Conservation (phyloP, 2,888 invertebrate genomes). For the Argyra leucocephala region DNA sequence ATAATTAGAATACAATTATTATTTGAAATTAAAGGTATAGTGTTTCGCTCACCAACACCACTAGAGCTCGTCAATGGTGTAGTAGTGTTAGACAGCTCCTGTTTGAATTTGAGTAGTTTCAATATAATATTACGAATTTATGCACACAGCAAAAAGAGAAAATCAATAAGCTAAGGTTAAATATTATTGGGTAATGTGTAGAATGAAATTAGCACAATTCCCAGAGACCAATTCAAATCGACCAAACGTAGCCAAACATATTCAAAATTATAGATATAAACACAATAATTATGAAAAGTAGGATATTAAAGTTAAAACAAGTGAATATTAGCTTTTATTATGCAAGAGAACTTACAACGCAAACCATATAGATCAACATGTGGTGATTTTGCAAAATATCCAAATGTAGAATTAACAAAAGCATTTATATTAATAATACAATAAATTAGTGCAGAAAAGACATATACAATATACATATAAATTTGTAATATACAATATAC, state of each 20-base stretch:
- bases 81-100: too few species aligned
- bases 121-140: too few species aligned
- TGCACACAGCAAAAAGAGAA: constrained; percentile 46
- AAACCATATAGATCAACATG: constrained; percentile 40
- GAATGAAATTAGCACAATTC: constrained; percentile 32
- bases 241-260: constrained; percentile 26
- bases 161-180: constrained; percentile 48
- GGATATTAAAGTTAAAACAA: constrained; percentile 32
- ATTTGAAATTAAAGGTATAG: too few species aligned
- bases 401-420: constrained; percentile 36
- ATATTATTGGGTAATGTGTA: constrained; percentile 43
- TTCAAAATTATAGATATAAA: constrained; percentile 29
- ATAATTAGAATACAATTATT: too few species aligned
- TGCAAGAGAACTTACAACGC: constrained; percentile 40
- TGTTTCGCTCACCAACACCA: too few species aligned
- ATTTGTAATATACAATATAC: too few species aligned
- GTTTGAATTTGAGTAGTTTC: too few species aligned
- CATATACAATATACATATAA: too few species aligned
- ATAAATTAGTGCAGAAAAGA: neutral
- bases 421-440: constrained; percentile 15
- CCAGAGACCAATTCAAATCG: constrained; percentile 25
- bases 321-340: constrained; percentile 37
- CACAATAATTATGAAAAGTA: constrained; percentile 32
- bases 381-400: constrained; percentile 39
- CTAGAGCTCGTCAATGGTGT: too few species aligned